Evolutionary conservation across 2,888 invertebrate species (phyloP).

Genomic region (Dryobota labecula): DNA sequence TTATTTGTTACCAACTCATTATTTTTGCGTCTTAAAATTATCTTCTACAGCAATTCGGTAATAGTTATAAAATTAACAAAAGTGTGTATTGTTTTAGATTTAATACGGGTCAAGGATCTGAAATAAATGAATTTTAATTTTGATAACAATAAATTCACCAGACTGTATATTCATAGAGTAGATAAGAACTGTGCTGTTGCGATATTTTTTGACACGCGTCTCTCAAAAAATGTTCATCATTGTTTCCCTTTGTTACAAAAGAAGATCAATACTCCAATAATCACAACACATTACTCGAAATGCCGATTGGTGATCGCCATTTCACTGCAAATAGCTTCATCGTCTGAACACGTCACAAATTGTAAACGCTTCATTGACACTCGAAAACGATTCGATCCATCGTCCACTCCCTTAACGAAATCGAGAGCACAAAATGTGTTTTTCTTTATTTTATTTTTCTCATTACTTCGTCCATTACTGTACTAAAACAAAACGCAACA

Average conservation of each 20-base stretch:
- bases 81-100: too few species aligned
- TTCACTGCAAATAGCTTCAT: conserved; percentile 23
- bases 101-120: too few species aligned
- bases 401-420: conserved; percentile 9
- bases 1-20: too few species aligned
- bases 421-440: background rate
- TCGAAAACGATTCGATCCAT: conserved; percentile 20
- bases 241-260: background rate
- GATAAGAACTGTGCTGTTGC: background rate
- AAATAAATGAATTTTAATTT: too few species aligned
- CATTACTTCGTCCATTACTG: background rate
- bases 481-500: too few species aligned
- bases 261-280: conserved; percentile 3
- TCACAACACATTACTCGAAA: background rate
- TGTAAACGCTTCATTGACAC: conserved; percentile 22
- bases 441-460: background rate
- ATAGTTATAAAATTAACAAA: too few species aligned
- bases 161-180: too few species aligned
- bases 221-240: background rate
- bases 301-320: background rate
- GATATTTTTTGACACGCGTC: background rate
- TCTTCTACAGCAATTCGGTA: too few species aligned
- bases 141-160: too few species aligned
- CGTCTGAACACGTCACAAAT: conserved; percentile 25
- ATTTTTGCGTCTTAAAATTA: too few species aligned